phyloP scores from a whole-genome alignment of 2,113 vertebrate genomes.

The Nicator chloris region DNA sequence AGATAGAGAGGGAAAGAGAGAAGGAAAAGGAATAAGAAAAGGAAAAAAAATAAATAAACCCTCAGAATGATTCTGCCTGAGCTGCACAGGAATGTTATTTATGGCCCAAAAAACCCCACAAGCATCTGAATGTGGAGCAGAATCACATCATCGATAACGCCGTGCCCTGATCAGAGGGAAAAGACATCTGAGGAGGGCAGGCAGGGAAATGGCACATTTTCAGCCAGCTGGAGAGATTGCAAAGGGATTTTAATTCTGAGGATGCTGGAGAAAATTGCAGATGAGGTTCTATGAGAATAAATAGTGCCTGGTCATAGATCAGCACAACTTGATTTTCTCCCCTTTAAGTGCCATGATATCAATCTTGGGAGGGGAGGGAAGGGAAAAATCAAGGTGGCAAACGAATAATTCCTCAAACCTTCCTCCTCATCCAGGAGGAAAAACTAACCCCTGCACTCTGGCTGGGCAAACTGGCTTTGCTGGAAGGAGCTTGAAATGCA shows the following conservation, averaged over 20 bases:
- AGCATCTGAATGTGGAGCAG: slow-evolving; percentile 46
- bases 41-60: neutral
- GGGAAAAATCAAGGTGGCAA: neutral
- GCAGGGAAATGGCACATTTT: neutral
- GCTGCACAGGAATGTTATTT: slow-evolving; percentile 35
- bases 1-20: neutral
- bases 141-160: neutral
- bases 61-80: neutral
- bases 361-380: neutral
- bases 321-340: slow-evolving; percentile 14
- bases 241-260: slow-evolving; percentile 33
- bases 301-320: neutral
- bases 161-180: neutral
- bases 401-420: neutral
- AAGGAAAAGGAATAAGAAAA: neutral
- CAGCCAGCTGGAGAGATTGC: neutral
- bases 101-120: neutral
- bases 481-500: neutral
- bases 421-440: neutral
- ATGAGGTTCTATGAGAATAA: neutral
- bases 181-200: neutral
- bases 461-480: neutral
- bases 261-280: slow-evolving; percentile 10
- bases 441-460: neutral
- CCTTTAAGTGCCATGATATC: neutral